Evolutionary conservation across 2,797 vertebrate genomes (phyloP).

Genomic region (Urosaurus nigricauda): DNA sequence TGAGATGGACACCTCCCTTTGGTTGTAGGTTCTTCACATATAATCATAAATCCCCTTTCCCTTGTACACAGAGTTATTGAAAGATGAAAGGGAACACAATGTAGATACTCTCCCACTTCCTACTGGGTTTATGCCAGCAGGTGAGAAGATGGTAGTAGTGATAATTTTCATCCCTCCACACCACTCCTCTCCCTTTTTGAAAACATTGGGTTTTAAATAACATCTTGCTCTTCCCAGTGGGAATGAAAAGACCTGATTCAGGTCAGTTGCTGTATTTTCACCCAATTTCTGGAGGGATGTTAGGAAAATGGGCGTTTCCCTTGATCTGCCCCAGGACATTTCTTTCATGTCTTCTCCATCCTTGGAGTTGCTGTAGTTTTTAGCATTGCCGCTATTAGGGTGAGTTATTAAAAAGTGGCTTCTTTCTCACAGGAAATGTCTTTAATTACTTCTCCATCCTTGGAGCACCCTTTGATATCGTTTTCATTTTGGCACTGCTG

Average conservation of each 20-base stretch:
- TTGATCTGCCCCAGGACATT: no score
- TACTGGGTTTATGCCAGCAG: neutral
- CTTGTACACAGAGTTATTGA: neutral
- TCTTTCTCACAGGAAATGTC: no score
- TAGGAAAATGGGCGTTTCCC: neutral
- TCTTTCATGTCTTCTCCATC: no score
- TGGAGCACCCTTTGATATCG: no score
- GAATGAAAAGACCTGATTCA: neutral
- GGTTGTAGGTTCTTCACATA: neutral
- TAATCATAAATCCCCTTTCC: neutral
- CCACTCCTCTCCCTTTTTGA: neutral
- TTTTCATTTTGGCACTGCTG: no score
- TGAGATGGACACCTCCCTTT: neutral
- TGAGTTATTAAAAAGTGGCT: no score
- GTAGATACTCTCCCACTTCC: neutral
- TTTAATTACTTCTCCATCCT: no score
- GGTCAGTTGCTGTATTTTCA: neutral
- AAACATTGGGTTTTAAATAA: neutral
- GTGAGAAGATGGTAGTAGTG: neutral
- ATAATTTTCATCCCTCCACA: neutral
- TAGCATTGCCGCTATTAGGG: no score
- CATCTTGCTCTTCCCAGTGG: neutral
- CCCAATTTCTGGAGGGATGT: neutral
- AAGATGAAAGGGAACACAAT: no score
- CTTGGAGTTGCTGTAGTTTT: no score